Evolutionary conservation across 30 jellyfish, hydroid and myxozoan species (phyloP).

Genomic region (Turritopsis dohrnii): DNA sequence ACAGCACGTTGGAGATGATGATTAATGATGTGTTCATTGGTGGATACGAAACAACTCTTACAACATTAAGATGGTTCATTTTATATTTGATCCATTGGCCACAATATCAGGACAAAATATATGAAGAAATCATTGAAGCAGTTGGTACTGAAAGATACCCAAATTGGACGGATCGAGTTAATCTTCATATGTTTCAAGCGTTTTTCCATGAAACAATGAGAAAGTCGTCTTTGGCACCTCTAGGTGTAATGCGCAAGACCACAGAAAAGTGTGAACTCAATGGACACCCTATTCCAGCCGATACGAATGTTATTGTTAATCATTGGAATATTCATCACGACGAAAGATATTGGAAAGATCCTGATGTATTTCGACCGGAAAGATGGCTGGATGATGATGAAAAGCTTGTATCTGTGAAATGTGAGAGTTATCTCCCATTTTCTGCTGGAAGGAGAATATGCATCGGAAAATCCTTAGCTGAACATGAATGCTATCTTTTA

Average conservation of each 20-base stretch:
- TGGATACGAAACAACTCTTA: slow-evolving; percentile 77
- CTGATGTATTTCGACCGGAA: slow-evolving; percentile 61
- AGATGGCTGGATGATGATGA: slow-evolving; percentile 72
- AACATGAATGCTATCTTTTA: slow-evolving; percentile 49
- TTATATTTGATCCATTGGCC: slow-evolving; percentile 48
- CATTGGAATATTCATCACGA: slow-evolving; percentile 66
- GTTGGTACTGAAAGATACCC: slow-evolving; percentile 48
- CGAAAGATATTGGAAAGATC: slow-evolving; percentile 63
- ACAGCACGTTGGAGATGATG: slow-evolving; percentile 47
- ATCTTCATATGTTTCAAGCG: slow-evolving; percentile 51
- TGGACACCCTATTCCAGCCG: slow-evolving; percentile 50
- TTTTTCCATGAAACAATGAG: slow-evolving; percentile 52
- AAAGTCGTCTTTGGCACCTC: slow-evolving; percentile 55
- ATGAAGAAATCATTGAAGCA: slow-evolving; percentile 42
- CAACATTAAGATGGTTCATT: slow-evolving; percentile 54
- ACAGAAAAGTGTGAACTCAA: slow-evolving; percentile 37
- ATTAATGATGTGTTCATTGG: slow-evolving; percentile 57
- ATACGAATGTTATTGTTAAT: slow-evolving; percentile 47
- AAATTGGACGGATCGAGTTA: slow-evolving; percentile 36
- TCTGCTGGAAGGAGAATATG: slow-evolving; percentile 80
- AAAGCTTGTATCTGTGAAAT: slow-evolving; percentile 26
- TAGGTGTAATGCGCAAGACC: slow-evolving; percentile 74
- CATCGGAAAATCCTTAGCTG: slow-evolving; percentile 68
- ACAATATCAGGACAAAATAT: slow-evolving; percentile 45
- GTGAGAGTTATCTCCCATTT: slow-evolving; percentile 56